Evolutionary conservation across 2,888 invertebrate species (phyloP).

Genomic region (Brachyopa scutellaris): DNA sequence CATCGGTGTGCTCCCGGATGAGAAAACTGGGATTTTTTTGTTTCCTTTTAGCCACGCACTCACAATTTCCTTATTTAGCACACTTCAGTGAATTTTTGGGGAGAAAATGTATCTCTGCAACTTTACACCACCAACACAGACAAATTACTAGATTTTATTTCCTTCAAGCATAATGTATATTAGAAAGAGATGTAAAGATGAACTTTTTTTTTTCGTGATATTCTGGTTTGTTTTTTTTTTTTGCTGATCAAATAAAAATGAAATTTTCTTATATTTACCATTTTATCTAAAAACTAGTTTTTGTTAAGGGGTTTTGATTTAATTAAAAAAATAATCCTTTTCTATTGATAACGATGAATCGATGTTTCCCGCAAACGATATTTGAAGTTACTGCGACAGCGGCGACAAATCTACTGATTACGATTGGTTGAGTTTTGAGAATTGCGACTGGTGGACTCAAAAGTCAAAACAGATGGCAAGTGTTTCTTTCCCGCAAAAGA

Average conservation of each 20-base stretch:
- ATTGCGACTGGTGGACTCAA: conserved; percentile 2
- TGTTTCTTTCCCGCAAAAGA: conserved; percentile 61
- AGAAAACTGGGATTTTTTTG: conserved; percentile 64
- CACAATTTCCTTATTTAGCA: conserved; percentile 67
- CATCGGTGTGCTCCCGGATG: conserved; percentile 60
- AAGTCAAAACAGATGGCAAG: conserved; percentile 69
- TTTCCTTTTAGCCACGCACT: conserved; percentile 78
- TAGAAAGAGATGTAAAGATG: neutral
- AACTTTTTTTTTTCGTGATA: conserved; percentile 7
- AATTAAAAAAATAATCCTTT: conserved; percentile 63
- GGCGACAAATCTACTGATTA: conserved; percentile 35
- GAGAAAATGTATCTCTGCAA: conserved; percentile 38
- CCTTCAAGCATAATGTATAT: neutral
- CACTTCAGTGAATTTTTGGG: conserved; percentile 29
- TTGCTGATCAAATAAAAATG: too few species aligned
- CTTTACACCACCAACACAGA: conserved; percentile 50
- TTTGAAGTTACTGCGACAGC: conserved; percentile 54
- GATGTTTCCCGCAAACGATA: conserved; percentile 21
- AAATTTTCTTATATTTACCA: conserved; percentile 55
- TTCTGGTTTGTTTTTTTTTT: conserved; percentile 7
- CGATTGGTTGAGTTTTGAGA: conserved; percentile 13
- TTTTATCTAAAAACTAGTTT: conserved; percentile 67
- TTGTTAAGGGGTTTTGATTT: conserved; percentile 33
- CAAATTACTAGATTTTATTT: too few species aligned
- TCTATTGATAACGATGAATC: conserved; percentile 43